Evolutionary conservation across 2,113 vertebrate genomes (phyloP).

Genomic region (Madoqua kirkii): DNA sequence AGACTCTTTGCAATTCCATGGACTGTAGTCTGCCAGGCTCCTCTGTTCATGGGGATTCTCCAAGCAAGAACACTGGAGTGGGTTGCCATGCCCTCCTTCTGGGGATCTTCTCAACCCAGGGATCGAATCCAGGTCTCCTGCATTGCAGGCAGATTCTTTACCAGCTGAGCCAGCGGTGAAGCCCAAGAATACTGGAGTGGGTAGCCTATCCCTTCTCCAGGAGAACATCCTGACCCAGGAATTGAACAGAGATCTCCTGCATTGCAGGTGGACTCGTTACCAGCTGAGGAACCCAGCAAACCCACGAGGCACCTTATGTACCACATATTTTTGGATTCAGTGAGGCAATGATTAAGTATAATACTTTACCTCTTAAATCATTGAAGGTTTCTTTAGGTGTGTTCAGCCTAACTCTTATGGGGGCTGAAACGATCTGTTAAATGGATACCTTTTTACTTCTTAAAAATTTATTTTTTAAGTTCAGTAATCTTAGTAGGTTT

Average conservation of each 20-base stretch:
- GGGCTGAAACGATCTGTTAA: neutral
- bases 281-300: neutral
- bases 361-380: neutral
- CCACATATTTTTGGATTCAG: neutral
- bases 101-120: neutral
- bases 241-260: neutral
- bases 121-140: neutral
- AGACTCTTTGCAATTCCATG: neutral
- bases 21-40: neutral
- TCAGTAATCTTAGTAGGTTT: neutral
- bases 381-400: neutral
- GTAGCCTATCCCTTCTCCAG: neutral
- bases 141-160: neutral
- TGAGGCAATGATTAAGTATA: neutral
- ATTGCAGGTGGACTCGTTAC: neutral
- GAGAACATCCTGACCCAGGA: neutral
- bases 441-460: neutral
- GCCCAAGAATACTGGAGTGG: neutral
- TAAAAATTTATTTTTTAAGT: neutral
- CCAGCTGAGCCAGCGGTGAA: neutral
- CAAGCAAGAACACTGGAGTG: neutral
- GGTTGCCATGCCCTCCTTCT: neutral
- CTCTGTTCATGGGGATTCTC: neutral
- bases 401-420: neutral
- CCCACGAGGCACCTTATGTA: neutral